Conservation (phyloP, 2,888 invertebrate genomes). For the Nesidiocoris tenuis region DNA sequence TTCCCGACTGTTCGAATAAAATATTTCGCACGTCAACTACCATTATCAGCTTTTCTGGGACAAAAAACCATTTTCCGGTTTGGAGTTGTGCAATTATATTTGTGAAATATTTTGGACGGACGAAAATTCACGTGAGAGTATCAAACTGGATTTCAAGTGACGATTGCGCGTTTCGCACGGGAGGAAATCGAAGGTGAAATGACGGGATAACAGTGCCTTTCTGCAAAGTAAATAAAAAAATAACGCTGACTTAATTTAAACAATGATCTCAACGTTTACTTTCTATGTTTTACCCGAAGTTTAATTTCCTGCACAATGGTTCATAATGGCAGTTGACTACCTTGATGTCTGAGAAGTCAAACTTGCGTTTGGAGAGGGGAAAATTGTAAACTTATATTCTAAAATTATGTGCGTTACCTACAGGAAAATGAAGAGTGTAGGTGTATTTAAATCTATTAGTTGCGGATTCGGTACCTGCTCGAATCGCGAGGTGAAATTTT, state of each 20-base stretch:
- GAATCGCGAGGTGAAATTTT: slow-evolving; percentile 15
- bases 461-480: background rate
- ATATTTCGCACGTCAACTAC: slow-evolving; percentile 27
- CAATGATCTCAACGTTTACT: slow-evolving; percentile 34
- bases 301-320: slow-evolving; percentile 23
- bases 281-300: slow-evolving; percentile 8
- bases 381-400: slow-evolving; percentile 38
- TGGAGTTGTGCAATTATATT: slow-evolving; percentile 28
- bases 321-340: slow-evolving; percentile 40
- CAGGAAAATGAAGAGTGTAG: slow-evolving; percentile 39
- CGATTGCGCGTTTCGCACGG: background rate
- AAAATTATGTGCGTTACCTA: slow-evolving; percentile 38
- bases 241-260: background rate
- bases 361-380: slow-evolving; percentile 5
- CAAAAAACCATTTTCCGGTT: slow-evolving; percentile 1
- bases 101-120: slow-evolving; percentile 32
- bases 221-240: slow-evolving; percentile 24
- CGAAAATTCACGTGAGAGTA: slow-evolving; percentile 9
- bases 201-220: slow-evolving; percentile 42
- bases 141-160: background rate
- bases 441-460: slow-evolving; percentile 15
- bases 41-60: slow-evolving; percentile 30
- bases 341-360: slow-evolving; percentile 13
- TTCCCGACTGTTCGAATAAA: slow-evolving; percentile 9
- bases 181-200: slow-evolving; percentile 1